Evolutionary conservation across 2,888 invertebrate species (phyloP), one percentile per base, ranked within the genome.

Genomic region (Lithophane semibrunnea): DNA sequence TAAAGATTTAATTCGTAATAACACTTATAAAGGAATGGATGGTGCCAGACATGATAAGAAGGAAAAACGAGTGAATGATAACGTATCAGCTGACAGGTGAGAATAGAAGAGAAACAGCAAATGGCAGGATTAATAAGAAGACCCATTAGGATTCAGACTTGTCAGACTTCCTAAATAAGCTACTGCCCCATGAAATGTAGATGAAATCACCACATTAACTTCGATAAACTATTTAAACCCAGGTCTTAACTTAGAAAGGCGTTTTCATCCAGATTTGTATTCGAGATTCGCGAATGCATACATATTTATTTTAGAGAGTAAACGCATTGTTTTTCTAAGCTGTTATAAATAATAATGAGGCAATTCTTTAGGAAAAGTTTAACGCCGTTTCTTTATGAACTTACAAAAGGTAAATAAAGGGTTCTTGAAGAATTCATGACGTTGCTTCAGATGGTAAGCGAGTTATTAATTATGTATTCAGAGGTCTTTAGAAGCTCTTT

Each of bases 201-300:
- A 83, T 83, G n/a, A 58, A 85, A 79, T 79, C 71, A 47, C 10
- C 60, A 77, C 77, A 80, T 85, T 75, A 80, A 13, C 52, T 49
- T 52, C 37, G 21, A 86, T 84, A 75, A 74, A 67, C 73, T 78
- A 84, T 85, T 81, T 66, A 81, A 82, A 83, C 63, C 42, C 81
- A 78, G 29, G 70, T 56, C 75, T 68, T 44, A 70, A 60, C 68
- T 77, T 85, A 87, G 89, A 87, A 89, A 88, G 75, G 80, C 65
- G 73, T 82, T 85, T 81, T 87, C 82, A 86, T 85, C 81, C 79
- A 83, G 86, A 81, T 88, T 89, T 56, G 87, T 87, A 89, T 86
- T 84, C 85, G 12, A 73, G 49, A 77, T 80, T 60, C 74, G 64
- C 68, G 54, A 61, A 64, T 60, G 66, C 65, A 82, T 80, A 64